Evolutionary conservation across 1,140 invertebrate species (phyloP), one percentile per base, ranked within the genome.

Genomic region (Magallana angulata): DNA sequence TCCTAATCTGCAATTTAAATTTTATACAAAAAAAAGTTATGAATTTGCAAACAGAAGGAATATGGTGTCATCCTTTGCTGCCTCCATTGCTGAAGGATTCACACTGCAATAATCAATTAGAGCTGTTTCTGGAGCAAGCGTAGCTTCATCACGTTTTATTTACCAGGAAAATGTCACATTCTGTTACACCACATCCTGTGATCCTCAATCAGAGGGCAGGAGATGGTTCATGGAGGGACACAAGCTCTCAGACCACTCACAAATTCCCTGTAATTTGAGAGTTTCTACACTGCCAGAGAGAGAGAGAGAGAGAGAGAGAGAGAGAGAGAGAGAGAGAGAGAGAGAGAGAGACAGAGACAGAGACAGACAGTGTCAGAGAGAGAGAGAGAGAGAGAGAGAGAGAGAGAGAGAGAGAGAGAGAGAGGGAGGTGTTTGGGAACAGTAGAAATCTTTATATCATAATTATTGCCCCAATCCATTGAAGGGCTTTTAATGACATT

Each of bases 361-460:
- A 48, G 36, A 48, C 1, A 48, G 36, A 48, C 2, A 48, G 36
- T 24, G 24, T 24, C 24, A 24, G 24, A 24, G 24, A 2, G 36
- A 5, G 2, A 48, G 36, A 48, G 36, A 48, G 36, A 48, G 5
- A 48, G 36, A 48, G 36, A 48, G 36, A 5, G 5, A 36, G 36
- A 36, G 36, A n/a, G 36, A 4, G 4, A 36, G 36, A 48, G 36
- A 48, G 5, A 76, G 18, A 12, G 68, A 30, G 18, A 76, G n/a
- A 24, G 36, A 68, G 18, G 30, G 18, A 76, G 18, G 60, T 18
- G 16, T 64, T n/a, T 18, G 64, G 68, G 24, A 24, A 76, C 68
- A 76, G 11, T 30, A 76, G 68, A 76, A 76, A 30, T 76, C 68
- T 30, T 76, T 76, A 76, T 76, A 24, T 76, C 68, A 76, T 76